Percentiles rank a stretch among this genome's conserved stretches.
These are phyloP conservation scores for Chamaea fasciata DNA, from an alignment of 2,113 vertebrate species.

Conservation along the genomic window DNA sequence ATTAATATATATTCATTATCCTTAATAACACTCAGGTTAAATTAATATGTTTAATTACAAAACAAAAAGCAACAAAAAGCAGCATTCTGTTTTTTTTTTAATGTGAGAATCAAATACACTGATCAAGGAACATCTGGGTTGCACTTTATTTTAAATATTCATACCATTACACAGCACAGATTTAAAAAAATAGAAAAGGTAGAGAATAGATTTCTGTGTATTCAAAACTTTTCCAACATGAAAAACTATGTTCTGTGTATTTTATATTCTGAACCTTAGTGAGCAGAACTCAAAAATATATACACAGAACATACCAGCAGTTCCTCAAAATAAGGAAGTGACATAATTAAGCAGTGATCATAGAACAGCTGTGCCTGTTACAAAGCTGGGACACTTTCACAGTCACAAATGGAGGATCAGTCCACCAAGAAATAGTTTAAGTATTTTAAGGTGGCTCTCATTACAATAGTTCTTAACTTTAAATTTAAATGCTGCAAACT, in stretches of 20 bases:
- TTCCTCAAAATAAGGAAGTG: neutral
- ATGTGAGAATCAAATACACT: neutral
- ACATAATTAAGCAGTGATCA: neutral
- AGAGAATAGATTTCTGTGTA: neutral
- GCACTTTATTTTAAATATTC: conserved; percentile 7
- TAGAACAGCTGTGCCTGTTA: neutral
- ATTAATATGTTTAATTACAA: neutral
- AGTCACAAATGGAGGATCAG: neutral
- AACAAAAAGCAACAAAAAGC: neutral
- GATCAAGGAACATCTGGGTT: neutral
- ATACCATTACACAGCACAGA: neutral
- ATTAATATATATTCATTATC: neutral
- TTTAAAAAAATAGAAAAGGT: conserved; percentile 28
- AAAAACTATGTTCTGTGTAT: neutral
- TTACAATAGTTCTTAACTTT: neutral
- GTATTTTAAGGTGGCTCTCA: neutral
- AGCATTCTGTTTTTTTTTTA: neutral
- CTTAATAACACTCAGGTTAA: neutral
- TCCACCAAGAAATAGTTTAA: neutral
- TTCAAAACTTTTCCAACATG: neutral
- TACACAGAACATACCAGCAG: neutral
- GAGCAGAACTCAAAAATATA: neutral
- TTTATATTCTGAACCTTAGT: neutral
- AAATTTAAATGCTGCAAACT: neutral
- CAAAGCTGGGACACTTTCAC: neutral